Conservation (phyloP, 1,140 invertebrate genomes). For the Metopolophium dirhodum region DNA sequence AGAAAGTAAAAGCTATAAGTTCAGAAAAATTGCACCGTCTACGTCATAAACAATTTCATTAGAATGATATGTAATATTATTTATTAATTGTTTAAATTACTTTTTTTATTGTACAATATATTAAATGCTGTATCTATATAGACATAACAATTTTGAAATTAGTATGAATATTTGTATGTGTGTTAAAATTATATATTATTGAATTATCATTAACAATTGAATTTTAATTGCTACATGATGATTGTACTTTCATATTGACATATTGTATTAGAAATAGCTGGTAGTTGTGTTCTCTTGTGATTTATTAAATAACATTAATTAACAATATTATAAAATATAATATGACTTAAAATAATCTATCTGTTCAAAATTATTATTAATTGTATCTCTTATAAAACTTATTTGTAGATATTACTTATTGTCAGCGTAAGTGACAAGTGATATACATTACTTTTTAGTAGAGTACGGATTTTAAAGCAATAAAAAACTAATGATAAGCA, state of each 20-base stretch:
- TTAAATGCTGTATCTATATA: background rate
- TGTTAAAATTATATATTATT: background rate
- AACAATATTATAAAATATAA: background rate
- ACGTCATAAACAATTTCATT: background rate
- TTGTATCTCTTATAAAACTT: background rate
- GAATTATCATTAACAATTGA: background rate
- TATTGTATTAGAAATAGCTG: background rate
- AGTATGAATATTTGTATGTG: background rate
- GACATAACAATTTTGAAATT: background rate
- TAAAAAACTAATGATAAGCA: no score
- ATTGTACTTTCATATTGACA: background rate
- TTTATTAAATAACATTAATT: background rate
- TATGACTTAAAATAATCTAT: background rate
- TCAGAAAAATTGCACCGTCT: constrained; percentile 48
- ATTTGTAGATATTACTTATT: background rate
- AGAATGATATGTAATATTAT: background rate
- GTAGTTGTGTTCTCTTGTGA: background rate
- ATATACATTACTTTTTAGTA: no score
- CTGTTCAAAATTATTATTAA: background rate
- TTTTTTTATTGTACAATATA: background rate
- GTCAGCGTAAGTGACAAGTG: no score
- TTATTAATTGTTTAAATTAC: background rate
- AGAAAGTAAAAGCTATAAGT: constrained; percentile 40
- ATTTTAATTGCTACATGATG: background rate
- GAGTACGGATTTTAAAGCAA: no score